phyloP scores from a whole-genome alignment of 2,113 vertebrate genomes.

The Larimichthys polyactis region DNA sequence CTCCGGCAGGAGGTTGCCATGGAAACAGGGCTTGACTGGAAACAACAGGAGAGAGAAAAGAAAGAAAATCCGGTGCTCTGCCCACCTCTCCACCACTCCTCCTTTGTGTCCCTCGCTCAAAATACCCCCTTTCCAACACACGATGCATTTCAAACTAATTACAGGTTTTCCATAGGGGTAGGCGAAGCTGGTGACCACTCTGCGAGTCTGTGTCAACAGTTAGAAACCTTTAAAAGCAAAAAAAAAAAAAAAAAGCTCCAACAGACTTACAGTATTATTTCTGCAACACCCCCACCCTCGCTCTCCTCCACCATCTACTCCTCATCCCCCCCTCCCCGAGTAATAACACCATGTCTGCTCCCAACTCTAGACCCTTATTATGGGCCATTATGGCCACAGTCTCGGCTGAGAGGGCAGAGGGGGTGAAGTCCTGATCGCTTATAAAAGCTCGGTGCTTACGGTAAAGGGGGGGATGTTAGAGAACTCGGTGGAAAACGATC shows the following conservation, averaged over 20 bases:
- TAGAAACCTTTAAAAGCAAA: slow-evolving; percentile 52
- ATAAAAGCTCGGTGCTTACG: slow-evolving; percentile 63
- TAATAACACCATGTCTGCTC: slow-evolving; percentile 78
- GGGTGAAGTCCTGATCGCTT: slow-evolving; percentile 74
- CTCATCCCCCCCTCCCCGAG: neutral
- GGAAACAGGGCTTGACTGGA: slow-evolving; percentile 88
- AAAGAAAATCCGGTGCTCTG: slow-evolving; percentile 85
- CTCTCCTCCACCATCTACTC: too few species aligned
- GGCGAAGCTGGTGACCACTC: slow-evolving; percentile 70
- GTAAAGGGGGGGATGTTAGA: slow-evolving; percentile 19
- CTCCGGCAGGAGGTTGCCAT: slow-evolving; percentile 85
- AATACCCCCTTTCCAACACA: slow-evolving; percentile 64
- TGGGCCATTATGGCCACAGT: slow-evolving; percentile 75
- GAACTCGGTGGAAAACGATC: slow-evolving; percentile 38
- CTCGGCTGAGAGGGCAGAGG: slow-evolving; percentile 71
- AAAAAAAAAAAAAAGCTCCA: slow-evolving; percentile 56
- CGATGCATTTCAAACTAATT: slow-evolving; percentile 79
- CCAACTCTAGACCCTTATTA: slow-evolving; percentile 76
- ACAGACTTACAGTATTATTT: slow-evolving; percentile 58
- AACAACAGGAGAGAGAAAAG: slow-evolving; percentile 86
- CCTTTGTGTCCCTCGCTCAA: slow-evolving; percentile 80
- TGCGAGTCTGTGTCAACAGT: slow-evolving; percentile 55
- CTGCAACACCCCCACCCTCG: slow-evolving; percentile 4
- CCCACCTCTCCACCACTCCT: slow-evolving; percentile 83
- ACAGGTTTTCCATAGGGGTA: slow-evolving; percentile 71